Conservation (phyloP, 2,797 vertebrate genomes). For the Poeciliopsis presidionis region DNA sequence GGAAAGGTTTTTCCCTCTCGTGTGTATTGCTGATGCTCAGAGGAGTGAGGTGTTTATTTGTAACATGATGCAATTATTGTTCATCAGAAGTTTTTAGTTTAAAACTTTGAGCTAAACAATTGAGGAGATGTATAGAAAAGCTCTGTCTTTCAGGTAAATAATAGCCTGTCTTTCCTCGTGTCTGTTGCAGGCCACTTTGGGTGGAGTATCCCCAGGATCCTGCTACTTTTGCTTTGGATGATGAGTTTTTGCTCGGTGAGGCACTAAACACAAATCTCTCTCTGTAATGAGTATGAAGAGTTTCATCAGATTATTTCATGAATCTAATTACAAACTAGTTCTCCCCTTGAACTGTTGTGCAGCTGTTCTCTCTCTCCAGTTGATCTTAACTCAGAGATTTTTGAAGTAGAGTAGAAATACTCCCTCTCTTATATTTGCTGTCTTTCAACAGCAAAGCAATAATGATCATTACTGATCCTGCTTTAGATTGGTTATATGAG, state of each 20-base stretch:
- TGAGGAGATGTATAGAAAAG: background rate
- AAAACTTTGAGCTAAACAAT: background rate
- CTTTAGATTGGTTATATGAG: too few relatives aligned
- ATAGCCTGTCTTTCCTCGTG: background rate
- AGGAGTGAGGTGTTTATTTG: background rate
- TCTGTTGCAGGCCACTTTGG: conserved; percentile 79
- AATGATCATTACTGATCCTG: too few relatives aligned
- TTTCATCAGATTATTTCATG: background rate
- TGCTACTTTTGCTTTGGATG: conserved; percentile 80
- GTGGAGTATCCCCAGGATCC: conserved; percentile 83
- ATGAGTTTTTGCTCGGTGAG: conserved; percentile 82
- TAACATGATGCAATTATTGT: background rate
- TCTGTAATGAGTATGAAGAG: background rate
- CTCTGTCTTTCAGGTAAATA: background rate
- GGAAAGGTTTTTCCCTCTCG: background rate
- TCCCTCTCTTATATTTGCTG: too few relatives aligned
- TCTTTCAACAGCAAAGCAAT: too few relatives aligned
- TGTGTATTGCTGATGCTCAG: background rate
- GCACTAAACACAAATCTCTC: background rate
- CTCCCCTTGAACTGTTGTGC: too few relatives aligned
- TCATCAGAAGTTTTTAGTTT: background rate
- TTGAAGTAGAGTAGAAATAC: too few relatives aligned
- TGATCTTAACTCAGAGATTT: too few relatives aligned
- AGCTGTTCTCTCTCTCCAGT: too few relatives aligned
- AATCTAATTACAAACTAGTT: background rate